Base-by-base conservation (phyloP, 2,797 vertebrate genomes). In the Acrocephalus scirpaceus region DNA sequence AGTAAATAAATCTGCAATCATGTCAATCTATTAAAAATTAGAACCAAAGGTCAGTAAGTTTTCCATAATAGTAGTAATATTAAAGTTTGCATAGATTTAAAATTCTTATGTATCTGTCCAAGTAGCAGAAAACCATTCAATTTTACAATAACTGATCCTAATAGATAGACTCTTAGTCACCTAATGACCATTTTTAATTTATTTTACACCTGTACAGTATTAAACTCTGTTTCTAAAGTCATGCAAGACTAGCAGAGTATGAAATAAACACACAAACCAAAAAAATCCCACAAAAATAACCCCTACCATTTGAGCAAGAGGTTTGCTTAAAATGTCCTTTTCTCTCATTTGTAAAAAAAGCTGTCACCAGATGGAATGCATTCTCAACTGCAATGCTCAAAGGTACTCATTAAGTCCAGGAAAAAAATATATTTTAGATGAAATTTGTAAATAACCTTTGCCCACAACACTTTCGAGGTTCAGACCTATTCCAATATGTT, bases 291-390 rank as follows among this genome's bases (percentile, higher is more conserved):
- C 12, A 56, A 72, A 76, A 78, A 86, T 53, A 40, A 45, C 10
- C 5, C 7, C 65, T 78, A 75, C 45, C 44, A 73, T 64, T 66
- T 89, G 48, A 90, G 83, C 60, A 86, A 66, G 50, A 65, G 84
- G 85, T 91, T 97, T 93, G 73, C 89, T 96, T 97, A 92, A 97
- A 95, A 74, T 74, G 73, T 78, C 71, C 56, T 95, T 97, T 97
- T 93, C 89, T 91, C 83, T 96, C 86, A 84, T 95, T 96, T 96
- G 88, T 95, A 94, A 86, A 91, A 91, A 96, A 94, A 76, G 56
- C 51, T 34, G 32, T 95, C 90, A 93, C 27, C 75, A 83, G 54
- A 90, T 80, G 57, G 86, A 93, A 96, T 86, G 64, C 62, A 50
- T 92, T 84, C 77, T 86, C 54, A 7, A 81, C 88, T 86, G 77